Conservation (phyloP, 2,797 vertebrate species). For the Hozukius guyotensis region DNA sequence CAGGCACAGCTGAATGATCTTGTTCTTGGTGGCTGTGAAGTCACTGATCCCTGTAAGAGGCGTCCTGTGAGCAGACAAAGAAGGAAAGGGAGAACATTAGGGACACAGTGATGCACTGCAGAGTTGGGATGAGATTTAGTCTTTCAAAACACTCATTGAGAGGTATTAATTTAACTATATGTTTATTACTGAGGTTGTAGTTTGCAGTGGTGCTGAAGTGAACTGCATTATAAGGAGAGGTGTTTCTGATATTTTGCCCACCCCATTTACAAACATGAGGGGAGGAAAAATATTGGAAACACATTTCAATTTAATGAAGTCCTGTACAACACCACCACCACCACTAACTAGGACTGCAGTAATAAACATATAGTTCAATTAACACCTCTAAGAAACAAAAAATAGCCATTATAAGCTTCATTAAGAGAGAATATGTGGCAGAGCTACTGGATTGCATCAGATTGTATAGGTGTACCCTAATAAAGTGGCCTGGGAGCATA, state of each 20-base stretch:
- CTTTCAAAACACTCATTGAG: background rate
- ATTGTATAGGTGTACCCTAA: background rate
- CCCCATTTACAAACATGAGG: background rate
- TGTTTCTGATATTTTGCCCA: background rate
- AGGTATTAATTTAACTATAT: background rate
- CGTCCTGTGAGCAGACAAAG: conserved; percentile 82
- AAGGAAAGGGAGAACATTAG: conserved; percentile 43
- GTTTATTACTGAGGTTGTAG: background rate
- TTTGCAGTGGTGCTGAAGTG: background rate
- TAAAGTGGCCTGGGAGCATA: background rate
- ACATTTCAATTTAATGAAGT: background rate
- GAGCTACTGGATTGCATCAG: background rate
- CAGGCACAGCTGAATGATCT: conserved; percentile 98
- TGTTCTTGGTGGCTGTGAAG: conserved; percentile 96
- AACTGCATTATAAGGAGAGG: background rate
- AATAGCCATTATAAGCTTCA: background rate
- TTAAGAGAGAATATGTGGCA: background rate
- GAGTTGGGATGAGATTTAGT: background rate
- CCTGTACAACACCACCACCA: background rate
- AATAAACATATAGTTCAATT: background rate
- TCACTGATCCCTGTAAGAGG: conserved; percentile 97
- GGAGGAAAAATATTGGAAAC: background rate
- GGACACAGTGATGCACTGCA: background rate
- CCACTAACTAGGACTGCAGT: background rate
- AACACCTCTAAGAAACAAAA: background rate